Evolutionary conservation across 2,888 invertebrate genomes (phyloP).

Genomic region (Digitonthophagus gazella): DNA sequence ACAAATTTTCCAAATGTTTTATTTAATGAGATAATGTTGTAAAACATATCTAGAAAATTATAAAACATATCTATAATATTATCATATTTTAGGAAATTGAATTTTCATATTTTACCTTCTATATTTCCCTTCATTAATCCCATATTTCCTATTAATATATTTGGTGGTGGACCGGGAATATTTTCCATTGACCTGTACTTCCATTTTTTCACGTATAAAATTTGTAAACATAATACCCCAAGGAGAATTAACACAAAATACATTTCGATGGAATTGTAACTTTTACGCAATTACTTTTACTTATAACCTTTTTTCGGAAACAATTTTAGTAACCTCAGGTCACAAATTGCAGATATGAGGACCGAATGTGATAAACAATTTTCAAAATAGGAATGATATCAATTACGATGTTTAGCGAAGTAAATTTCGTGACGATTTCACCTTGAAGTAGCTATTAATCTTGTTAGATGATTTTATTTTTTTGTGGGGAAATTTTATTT

Average conservation of each 20-base stretch:
- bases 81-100: neutral
- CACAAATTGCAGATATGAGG: too few species aligned
- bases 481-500: too few species aligned
- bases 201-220: constrained; percentile 9
- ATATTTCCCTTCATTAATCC: constrained; percentile 1
- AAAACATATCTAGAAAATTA: constrained; percentile 7
- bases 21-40: neutral
- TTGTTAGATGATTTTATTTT: too few species aligned
- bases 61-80: neutral
- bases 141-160: neutral
- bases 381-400: neutral
- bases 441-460: neutral
- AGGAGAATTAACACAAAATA: neutral
- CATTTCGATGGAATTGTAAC: neutral
- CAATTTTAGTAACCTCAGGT: too few species aligned
- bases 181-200: constrained; percentile 7
- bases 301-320: too few species aligned
- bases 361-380: too few species aligned
- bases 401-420: neutral
- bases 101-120: neutral
- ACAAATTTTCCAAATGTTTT: constrained; percentile 1
- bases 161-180: neutral
- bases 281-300: too few species aligned
- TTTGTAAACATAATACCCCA: neutral
- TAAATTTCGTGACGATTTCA: neutral